Evolutionary conservation across 1,140 invertebrate species (phyloP).

Genomic region (Palaemon carinicauda): DNA sequence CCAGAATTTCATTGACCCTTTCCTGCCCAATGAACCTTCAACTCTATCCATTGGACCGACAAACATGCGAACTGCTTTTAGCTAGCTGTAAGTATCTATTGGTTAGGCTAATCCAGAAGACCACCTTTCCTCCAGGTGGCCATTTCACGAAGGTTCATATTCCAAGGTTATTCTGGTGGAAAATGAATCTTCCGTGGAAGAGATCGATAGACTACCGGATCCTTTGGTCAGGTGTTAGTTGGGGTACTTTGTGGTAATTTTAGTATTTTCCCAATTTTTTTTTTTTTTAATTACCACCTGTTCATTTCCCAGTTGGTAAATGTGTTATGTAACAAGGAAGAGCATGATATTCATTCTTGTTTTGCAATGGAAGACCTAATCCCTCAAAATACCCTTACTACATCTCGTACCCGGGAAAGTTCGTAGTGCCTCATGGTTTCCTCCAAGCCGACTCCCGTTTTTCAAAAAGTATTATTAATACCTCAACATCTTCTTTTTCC

Average conservation of each 20-base stretch:
- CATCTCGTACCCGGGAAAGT: too few relatives aligned
- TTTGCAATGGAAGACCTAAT: too few relatives aligned
- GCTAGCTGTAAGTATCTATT: constrained; percentile 86
- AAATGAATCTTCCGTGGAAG: neutral
- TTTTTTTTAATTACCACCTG: too few relatives aligned
- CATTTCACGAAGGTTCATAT: neutral
- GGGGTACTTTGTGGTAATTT: too few relatives aligned
- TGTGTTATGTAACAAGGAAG: too few relatives aligned
- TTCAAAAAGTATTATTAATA: constrained; percentile 25
- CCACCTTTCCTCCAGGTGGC: neutral
- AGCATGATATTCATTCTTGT: too few relatives aligned
- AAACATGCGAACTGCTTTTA: constrained; percentile 91
- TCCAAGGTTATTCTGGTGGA: neutral
- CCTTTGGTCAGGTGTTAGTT: too few relatives aligned
- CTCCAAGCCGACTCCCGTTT: neutral
- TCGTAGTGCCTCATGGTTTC: too few relatives aligned
- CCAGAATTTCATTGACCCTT: constrained; percentile 88
- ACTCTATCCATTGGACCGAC: constrained; percentile 91
- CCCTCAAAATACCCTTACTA: too few relatives aligned
- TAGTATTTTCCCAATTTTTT: too few relatives aligned
- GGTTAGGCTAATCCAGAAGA: neutral
- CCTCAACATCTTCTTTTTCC: constrained; percentile 62
- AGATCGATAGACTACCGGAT: too few relatives aligned
- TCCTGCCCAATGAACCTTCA: constrained; percentile 97
- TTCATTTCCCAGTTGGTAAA: too few relatives aligned